A percentile compares a stretch with the other conserved stretches of the same genome.
Conservation (phyloP, 35 echinoderm and acorn worm species). For the Hemicentrotus pulcherrimus region DNA sequence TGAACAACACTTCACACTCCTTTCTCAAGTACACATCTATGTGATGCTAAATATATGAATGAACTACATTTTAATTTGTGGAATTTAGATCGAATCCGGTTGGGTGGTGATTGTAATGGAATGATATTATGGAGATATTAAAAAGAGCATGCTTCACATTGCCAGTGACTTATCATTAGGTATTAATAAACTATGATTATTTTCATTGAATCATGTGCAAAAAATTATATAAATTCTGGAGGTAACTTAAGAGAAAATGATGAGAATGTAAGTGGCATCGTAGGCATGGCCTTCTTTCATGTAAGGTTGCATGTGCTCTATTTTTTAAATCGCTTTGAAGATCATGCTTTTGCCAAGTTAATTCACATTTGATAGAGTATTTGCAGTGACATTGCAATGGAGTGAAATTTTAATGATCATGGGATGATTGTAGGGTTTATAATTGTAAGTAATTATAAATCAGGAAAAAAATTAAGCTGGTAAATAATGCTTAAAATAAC, state of each 20-base stretch:
- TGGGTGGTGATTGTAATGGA: not conserved
- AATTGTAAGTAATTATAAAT: no score
- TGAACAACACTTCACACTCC: not conserved
- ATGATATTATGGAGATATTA: not conserved
- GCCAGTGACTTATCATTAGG: not conserved
- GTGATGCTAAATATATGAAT: not conserved
- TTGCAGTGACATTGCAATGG: no score
- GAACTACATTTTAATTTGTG: not conserved
- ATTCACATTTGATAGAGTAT: no score
- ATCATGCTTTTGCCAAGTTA: not conserved
- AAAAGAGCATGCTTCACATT: not conserved
- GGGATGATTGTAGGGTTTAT: no score
- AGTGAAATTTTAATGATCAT: no score
- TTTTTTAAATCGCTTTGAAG: not conserved
- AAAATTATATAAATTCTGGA: not conserved
- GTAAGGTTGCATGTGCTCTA: not conserved
- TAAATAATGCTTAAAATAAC: no score
- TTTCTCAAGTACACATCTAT: not conserved
- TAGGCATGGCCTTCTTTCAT: not conserved
- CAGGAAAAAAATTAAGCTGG: no score
- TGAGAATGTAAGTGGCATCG: not conserved
- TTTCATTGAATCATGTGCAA: not conserved
- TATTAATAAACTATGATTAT: not conserved
- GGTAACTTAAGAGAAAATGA: not conserved
- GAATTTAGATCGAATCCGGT: not conserved